Base-by-base conservation (phyloP, 2,113 vertebrate species). In the Indicator indicator region DNA sequence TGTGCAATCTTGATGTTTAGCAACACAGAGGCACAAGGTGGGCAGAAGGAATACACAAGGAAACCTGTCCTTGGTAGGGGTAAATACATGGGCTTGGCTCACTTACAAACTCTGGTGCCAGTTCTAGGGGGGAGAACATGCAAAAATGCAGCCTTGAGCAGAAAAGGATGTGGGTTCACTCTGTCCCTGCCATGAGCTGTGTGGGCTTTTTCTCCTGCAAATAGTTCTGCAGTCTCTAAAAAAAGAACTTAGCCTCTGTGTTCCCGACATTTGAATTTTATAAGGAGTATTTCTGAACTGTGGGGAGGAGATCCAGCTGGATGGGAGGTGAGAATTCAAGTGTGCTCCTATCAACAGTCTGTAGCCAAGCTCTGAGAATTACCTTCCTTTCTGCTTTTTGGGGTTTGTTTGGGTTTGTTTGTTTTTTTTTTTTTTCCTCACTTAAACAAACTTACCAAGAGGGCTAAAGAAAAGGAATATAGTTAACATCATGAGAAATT, bases 181-280 rank as follows among this genome's bases (percentile, higher is more conserved):
- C 86, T 93, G 93, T 95, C 93, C 87, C 80, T 62, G 54, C 83
- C 89, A 75, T 91, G 83, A 95, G 91, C 86, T 90, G 86, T 88
- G 93, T 97, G 86, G 93, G 91, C 67, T 97, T 95, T 70, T 91
- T 78, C 83, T 89, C 63, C 91, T 68, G 59, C 74, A 95, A 93
- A 91, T 88, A 95, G 73, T 84, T 95, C 28, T 81, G 76, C 80
- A 86, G 59, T 33, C 86, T 92, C 91, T 95, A 93, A 94, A 95
- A 95, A 94, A 93, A 95, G 91, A 94, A 55, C 88, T 95, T 95
- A 94, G 94, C 73, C 93, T 93, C 93, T 91, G 52, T 89, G 96
- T 84, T 95, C 94, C 86, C 93, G 90, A 95, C 90, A 93, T 95
- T 90, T 95, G 76, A 75, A 77, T 95, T 89, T 88, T 82, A 78